Base-by-base conservation (phyloP, 2,888 invertebrate species). In the Prosapia bicincta region DNA sequence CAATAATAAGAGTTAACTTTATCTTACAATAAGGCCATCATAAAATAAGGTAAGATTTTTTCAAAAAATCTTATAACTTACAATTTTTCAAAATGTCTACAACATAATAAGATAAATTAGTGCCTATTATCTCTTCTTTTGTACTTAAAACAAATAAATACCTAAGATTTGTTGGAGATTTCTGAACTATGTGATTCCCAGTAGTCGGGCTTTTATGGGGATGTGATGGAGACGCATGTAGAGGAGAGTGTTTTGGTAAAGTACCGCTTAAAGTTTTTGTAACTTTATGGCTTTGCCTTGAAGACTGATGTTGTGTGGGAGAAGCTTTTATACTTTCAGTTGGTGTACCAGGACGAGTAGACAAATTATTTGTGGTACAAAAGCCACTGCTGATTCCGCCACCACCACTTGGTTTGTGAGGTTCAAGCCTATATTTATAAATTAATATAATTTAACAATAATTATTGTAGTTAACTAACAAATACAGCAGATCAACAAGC, bases 211-310 rank as follows among this genome's bases (percentile, higher is more conserved):
- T 85, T 88, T 85, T 83, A 81, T 80, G 84, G 83, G 79, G 83
- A 79, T 83, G 83, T 66, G 85, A 85, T 67, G 90, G 90, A 78
- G 89, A 89, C 79, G 88, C 88, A 81, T 89, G 88, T 78, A 89
- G 84, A 13, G 76, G 76, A 26, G 76, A 76, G 66, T 76, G 73
- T 25, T 71, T 72, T 23, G 76, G 76, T 67, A 76, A 25, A 25
- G 67, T 70, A 30, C 70, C 66, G 24, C 72, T 66, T 15, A 76
- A 54, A n/a, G 43, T 66, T 30, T 74, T 73, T 38, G 74, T 68
- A 25, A 76, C 68, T 72, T 78, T 76, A 72, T 43, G 73, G 43
- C 68, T 70, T 30, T 69, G 69, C 15, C 69, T 32, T 54, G 54
- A 54, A 54, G 54, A 54, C 71, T 73, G 72, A 32, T 70, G 73